These are phyloP conservation scores for Mugil cephalus DNA, from an alignment of 2,113 vertebrate genomes.

Conservation along the genomic window DNA sequence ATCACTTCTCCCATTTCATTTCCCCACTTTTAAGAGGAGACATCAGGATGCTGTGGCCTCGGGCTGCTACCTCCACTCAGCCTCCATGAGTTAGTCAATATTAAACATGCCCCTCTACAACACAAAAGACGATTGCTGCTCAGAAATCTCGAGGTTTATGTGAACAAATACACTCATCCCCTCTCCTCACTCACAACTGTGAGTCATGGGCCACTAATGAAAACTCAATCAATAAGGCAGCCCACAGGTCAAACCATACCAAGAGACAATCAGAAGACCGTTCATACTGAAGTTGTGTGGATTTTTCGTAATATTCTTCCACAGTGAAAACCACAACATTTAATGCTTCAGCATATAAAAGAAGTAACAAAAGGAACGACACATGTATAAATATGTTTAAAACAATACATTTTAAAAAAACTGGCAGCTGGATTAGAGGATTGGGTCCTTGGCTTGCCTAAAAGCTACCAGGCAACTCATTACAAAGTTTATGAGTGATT, in stretches of 20 bases:
- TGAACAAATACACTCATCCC: conserved; percentile 41
- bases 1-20: conserved; percentile 75
- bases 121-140: conserved; percentile 24
- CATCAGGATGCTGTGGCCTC: conserved; percentile 71
- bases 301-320: conserved; percentile 1
- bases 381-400: not conserved
- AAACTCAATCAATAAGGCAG: conserved; percentile 54
- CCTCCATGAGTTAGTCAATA: conserved; percentile 51
- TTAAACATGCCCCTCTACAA: conserved; percentile 38
- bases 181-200: conserved; percentile 34
- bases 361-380: not conserved
- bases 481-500: too few species aligned
- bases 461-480: too few species aligned
- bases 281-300: conserved; percentile 2
- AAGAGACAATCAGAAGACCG: conserved; percentile 5
- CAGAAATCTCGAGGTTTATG: conserved; percentile 46
- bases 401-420: too few species aligned
- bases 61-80: conserved; percentile 62
- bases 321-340: not conserved
- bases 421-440: too few species aligned
- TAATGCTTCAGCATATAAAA: not conserved
- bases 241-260: conserved; percentile 46
- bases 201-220: conserved; percentile 51
- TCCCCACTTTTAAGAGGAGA: conserved; percentile 69
- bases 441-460: too few species aligned